Evolutionary conservation across 2,113 vertebrate genomes (phyloP).

Genomic region (Crotalus horridus): DNA sequence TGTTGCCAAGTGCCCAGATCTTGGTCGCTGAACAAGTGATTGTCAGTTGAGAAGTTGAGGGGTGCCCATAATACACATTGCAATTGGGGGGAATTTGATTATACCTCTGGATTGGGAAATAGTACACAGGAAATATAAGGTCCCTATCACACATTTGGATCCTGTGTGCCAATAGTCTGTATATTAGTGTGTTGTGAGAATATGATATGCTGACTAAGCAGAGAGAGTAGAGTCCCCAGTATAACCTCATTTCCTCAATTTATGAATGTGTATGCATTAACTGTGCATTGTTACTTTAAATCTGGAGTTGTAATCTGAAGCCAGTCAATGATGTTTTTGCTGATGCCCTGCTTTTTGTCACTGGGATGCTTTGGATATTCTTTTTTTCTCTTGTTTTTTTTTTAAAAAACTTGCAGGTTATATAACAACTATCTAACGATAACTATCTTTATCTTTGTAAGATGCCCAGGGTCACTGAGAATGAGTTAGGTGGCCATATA

Average conservation of each 20-base stretch:
- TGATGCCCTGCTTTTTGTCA: neutral
- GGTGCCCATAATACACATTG: neutral
- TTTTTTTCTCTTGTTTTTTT: neutral
- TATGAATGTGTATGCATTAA: neutral
- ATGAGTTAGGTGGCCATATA: neutral
- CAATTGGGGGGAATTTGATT: neutral
- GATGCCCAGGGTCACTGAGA: neutral
- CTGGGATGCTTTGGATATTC: neutral
- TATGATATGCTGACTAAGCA: neutral
- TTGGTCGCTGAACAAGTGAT: neutral
- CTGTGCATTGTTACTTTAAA: neutral
- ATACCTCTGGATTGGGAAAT: neutral
- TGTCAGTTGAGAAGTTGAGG: too few relatives aligned
- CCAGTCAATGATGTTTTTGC: too few relatives aligned
- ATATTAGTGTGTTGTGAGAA: neutral
- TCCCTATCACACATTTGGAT: neutral
- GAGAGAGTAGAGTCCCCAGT: neutral
- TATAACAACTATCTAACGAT: neutral
- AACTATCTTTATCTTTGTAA: neutral
- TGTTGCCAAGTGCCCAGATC: neutral
- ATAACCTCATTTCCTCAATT: too few relatives aligned
- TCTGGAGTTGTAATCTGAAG: neutral
- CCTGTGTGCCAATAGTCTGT: neutral
- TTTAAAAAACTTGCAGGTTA: neutral
- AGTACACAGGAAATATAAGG: neutral